Evolutionary conservation across 64 coral and sea anemone species (phyloP), one percentile per base, ranked within the genome.

Genomic region (Montipora cactus): DNA sequence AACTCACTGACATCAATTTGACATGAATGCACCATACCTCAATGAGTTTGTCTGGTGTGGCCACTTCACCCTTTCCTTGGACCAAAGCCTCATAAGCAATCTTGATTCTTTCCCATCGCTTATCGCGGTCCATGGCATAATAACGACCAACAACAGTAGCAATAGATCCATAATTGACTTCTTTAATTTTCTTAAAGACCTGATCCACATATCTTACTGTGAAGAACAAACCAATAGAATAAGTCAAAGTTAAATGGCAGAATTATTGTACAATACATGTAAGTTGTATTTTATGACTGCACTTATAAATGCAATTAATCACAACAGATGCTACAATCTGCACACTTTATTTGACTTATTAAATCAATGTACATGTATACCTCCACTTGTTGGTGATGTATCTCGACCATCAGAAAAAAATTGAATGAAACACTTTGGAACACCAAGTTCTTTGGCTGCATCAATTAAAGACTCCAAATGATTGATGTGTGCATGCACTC

Each of bases 61-160:
- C 86, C 14, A 15, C 57, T 88, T 99, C 98, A 59, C 98, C 98
- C 79, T 87, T 94, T 50, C 95, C 98, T 86, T 99, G 95, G 3
- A 95, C 98, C 4, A 99, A 77, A 74, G 89, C 98, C 75, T 99
- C 98, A 90, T 89, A 96, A 7, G 98, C 98, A 87, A 99, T 96
- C 95, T 99, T 96, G 22, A 96, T 96, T 84, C 98, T 92, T 48
- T 99, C 98, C 95, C 92, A 99, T 62, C 98, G 91, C 80, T 96
- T 99, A 80, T 99, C 98, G 51, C 98, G 67, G 75, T 99, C 98
- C 98, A 99, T 99, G 0, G 98, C 98, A 93, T 99, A 99, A 78
- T 99, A 99, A 8, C 98, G 92, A 2, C 98, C 98, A 52, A 95
- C 77, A 19, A 99, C 87, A 20, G 95, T 94, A 5, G 98, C 98